Percentiles rank a stretch among this genome's conserved stretches.
Conservation (phyloP, 2,888 invertebrate genomes). For the Cephus rjabovi region DNA sequence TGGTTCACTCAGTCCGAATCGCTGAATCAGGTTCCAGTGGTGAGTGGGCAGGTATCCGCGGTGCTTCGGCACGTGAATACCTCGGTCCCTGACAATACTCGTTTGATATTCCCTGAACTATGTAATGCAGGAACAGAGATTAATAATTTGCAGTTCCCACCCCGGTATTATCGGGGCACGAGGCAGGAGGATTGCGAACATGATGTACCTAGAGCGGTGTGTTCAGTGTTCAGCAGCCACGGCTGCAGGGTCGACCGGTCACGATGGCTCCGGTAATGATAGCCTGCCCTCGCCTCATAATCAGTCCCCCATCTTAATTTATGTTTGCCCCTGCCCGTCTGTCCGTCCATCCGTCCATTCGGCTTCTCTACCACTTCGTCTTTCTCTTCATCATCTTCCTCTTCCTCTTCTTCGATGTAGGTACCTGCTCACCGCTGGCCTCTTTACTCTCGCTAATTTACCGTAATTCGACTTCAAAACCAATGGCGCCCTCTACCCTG, state of each 20-base stretch:
- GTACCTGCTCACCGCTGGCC: conserved; percentile 50
- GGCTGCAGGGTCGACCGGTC: conserved; percentile 62
- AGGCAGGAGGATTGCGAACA: conserved; percentile 51
- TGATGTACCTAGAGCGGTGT: conserved; percentile 43
- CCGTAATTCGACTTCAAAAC: conserved; percentile 51
- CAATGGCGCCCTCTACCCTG: neutral
- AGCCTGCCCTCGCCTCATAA: conserved; percentile 64
- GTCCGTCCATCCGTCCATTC: conserved; percentile 43
- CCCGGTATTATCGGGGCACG: conserved; percentile 58
- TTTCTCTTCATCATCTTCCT: conserved; percentile 35
- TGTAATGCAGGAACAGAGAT: conserved; percentile 53
- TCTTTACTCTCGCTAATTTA: conserved; percentile 61
- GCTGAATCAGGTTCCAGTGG: neutral
- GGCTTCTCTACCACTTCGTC: conserved; percentile 24
- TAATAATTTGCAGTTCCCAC: conserved; percentile 63
- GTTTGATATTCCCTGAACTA: conserved; percentile 55
- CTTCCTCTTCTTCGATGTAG: conserved; percentile 42
- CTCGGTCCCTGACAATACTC: conserved; percentile 39
- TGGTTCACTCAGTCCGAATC: neutral
- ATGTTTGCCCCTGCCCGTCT: conserved; percentile 62
- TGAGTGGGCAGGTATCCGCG: neutral
- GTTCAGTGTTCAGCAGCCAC: conserved; percentile 27
- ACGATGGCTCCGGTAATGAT: conserved; percentile 64
- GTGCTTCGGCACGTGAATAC: neutral
- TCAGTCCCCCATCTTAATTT: conserved; percentile 66